Evolutionary conservation across 2,888 invertebrate genomes (phyloP).

Genomic region (Lymantria dispar): DNA sequence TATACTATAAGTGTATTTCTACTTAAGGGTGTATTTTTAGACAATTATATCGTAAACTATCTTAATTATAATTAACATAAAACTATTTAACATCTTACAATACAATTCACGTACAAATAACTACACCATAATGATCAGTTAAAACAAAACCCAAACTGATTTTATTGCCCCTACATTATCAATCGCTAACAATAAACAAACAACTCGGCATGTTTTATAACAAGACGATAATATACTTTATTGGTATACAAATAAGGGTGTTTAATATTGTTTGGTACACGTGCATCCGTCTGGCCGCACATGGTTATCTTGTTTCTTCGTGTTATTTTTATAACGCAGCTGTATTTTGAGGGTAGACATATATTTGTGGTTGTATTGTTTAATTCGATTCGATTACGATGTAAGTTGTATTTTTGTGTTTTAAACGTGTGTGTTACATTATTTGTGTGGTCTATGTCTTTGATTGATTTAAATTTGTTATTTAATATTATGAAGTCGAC

Average conservation of each 20-base stretch:
- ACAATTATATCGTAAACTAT: conserved; percentile 1
- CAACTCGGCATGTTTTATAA: conserved; percentile 28
- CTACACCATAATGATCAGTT: conserved; percentile 13
- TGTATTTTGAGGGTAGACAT: conserved; percentile 50
- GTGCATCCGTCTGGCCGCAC: conserved; percentile 46
- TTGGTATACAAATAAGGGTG: conserved; percentile 23
- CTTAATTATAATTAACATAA: conserved; percentile 2
- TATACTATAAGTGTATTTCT: background rate
- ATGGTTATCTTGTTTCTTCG: conserved; percentile 48
- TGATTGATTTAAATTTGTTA: conserved; percentile 12
- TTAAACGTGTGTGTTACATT: conserved; percentile 16
- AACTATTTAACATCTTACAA: conserved; percentile 12
- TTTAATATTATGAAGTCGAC: conserved; percentile 3
- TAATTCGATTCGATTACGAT: conserved; percentile 13
- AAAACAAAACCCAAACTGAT: conserved; percentile 24
- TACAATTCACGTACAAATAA: conserved; percentile 16
- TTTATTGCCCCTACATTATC: conserved; percentile 34
- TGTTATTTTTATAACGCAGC: conserved; percentile 55
- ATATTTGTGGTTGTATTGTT: conserved; percentile 25
- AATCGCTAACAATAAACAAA: conserved; percentile 31
- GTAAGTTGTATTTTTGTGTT: conserved; percentile 20
- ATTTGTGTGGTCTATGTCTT: conserved; percentile 24
- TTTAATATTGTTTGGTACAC: conserved; percentile 22
- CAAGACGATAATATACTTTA: conserved; percentile 30
- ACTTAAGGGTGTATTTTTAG: background rate